Evolutionary conservation across 2,797 vertebrate species (phyloP).

Genomic region (Hypotaenidia okinawae): DNA sequence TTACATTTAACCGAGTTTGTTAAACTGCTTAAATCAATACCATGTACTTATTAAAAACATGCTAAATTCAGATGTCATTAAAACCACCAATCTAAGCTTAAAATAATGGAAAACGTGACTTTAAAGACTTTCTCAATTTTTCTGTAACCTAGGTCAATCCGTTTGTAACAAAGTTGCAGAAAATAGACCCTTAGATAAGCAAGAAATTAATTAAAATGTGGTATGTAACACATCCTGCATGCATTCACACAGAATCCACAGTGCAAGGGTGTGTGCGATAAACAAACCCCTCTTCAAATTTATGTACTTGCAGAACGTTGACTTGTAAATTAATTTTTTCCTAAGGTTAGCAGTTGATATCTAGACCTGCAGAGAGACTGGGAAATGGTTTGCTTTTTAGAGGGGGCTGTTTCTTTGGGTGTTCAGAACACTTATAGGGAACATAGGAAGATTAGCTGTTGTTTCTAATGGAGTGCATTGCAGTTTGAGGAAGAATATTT

Average conservation of each 20-base stretch:
- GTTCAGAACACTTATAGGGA: neutral
- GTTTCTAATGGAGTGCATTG: neutral
- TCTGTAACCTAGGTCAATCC: neutral
- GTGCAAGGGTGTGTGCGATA: neutral
- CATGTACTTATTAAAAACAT: neutral
- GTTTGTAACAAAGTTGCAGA: neutral
- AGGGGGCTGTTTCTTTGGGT: neutral
- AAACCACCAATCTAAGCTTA: neutral
- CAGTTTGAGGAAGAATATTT: neutral
- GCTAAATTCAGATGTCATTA: neutral
- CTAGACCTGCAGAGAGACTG: neutral
- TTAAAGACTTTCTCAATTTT: neutral
- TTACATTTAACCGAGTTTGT: neutral
- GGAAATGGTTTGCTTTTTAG: neutral
- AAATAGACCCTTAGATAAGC: neutral
- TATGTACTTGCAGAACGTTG: neutral
- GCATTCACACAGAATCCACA: neutral
- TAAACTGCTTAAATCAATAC: neutral
- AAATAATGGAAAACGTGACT: neutral
- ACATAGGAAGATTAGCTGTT: neutral
- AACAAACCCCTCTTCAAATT: neutral
- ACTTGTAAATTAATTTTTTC: neutral
- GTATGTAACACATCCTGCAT: neutral
- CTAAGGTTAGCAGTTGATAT: neutral
- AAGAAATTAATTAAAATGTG: neutral